These are phyloP conservation scores for Timema podura DNA, from an alignment of 2,888 invertebrate genomes.

Conservation along the genomic window DNA sequence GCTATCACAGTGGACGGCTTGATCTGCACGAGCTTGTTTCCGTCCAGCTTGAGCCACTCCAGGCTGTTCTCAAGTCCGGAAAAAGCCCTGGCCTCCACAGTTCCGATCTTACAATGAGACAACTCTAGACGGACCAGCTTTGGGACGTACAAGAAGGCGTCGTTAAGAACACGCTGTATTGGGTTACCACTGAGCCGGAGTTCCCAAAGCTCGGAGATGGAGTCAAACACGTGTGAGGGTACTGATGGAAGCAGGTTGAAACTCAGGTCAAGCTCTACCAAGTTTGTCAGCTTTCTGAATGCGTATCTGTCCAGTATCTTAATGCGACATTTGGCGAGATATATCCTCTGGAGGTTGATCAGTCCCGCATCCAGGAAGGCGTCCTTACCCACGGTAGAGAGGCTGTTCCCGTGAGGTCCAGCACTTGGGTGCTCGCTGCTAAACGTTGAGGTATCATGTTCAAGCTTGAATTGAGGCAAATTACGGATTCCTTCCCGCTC, in stretches of 20 bases:
- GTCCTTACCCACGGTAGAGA: conserved; percentile 63
- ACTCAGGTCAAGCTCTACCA: conserved; percentile 77
- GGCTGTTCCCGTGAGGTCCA: conserved; percentile 71
- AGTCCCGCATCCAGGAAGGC: conserved; percentile 71
- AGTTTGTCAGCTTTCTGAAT: conserved; percentile 72
- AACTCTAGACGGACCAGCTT: conserved; percentile 70
- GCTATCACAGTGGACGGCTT: conserved; percentile 63
- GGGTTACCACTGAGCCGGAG: conserved; percentile 72
- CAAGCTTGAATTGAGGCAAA: conserved; percentile 72
- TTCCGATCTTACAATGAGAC: conserved; percentile 64
- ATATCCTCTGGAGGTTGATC: conserved; percentile 75
- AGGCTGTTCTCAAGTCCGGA: conserved; percentile 64
- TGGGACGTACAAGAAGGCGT: conserved; percentile 57
- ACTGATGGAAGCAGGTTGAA: conserved; percentile 63
- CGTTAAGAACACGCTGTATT: conserved; percentile 63
- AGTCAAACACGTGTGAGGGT: conserved; percentile 69
- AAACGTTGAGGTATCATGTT: conserved; percentile 68
- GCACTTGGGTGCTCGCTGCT: conserved; percentile 71
- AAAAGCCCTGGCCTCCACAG: conserved; percentile 68
- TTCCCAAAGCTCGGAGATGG: conserved; percentile 69
- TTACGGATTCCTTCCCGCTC: conserved; percentile 78
- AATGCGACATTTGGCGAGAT: conserved; percentile 66
- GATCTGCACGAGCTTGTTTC: conserved; percentile 65
- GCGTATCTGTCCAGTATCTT: conserved; percentile 66
- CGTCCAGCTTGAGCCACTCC: conserved; percentile 73